Conservation (phyloP, 2,888 invertebrate species). For the Bruchidius siliquastri region DNA sequence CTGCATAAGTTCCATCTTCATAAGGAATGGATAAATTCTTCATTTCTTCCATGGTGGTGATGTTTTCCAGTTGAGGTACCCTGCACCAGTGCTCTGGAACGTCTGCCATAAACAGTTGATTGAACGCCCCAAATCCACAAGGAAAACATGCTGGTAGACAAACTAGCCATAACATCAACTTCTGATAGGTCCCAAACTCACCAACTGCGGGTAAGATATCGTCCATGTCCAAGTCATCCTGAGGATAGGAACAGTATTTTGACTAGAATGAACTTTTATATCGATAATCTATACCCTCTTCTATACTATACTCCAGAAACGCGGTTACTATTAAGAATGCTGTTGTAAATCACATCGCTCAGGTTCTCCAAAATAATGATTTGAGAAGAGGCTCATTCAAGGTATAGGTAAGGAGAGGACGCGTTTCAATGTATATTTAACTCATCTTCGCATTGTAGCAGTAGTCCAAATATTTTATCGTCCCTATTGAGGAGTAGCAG, state of each 20-base stretch:
- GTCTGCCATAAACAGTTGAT: conserved; percentile 88
- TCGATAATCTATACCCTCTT: no score
- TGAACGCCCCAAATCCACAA: conserved; percentile 88
- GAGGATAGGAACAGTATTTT: conserved; percentile 13
- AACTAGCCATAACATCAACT: conserved; percentile 76
- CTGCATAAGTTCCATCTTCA: conserved; percentile 56
- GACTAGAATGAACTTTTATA: no score
- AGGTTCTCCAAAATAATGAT: no score
- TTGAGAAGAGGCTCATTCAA: no score
- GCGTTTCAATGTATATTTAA: no score
- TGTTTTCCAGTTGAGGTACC: conserved; percentile 61
- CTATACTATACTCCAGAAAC: no score
- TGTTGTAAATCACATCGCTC: no score
- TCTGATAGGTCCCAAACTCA: conserved; percentile 87
- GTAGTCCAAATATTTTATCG: no score
- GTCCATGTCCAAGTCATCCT: conserved; percentile 71
- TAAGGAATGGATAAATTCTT: conserved; percentile 64
- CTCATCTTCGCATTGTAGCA: no score
- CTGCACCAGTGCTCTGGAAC: conserved; percentile 83
- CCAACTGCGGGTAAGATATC: conserved; percentile 81
- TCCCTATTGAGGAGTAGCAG: no score
- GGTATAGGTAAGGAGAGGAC: no score
- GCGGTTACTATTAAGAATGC: no score
- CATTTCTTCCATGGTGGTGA: conserved; percentile 55
- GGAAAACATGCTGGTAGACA: conserved; percentile 86